phyloP scores from a whole-genome alignment of 2,888 invertebrate species.

The Drosophila suboccidentalis region DNA sequence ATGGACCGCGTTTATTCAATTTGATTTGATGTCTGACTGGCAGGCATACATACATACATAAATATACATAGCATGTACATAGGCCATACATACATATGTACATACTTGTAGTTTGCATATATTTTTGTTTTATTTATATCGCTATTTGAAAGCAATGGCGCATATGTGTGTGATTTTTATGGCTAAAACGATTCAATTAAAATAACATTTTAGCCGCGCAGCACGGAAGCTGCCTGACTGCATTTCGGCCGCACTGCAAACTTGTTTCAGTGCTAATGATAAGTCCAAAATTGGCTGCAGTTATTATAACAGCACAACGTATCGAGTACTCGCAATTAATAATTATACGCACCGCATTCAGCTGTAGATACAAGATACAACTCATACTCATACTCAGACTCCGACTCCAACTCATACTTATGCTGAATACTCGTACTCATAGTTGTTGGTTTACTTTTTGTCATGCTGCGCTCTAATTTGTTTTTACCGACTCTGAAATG shows the following conservation, averaged over 20 bases:
- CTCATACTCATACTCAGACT: conserved; percentile 9
- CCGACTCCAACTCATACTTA: neutral
- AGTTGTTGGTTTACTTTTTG: conserved; percentile 58
- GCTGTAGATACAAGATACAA: conserved; percentile 16
- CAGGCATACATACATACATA: conserved; percentile 30
- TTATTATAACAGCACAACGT: conserved; percentile 27
- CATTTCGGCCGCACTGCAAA: conserved; percentile 59
- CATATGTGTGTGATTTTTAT: conserved; percentile 49
- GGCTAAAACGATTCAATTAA: conserved; percentile 65
- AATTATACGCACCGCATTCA: conserved; percentile 66
- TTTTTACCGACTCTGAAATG: conserved; percentile 64
- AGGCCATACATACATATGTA: conserved; percentile 1
- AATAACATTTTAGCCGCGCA: conserved; percentile 57
- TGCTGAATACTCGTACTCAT: conserved; percentile 5
- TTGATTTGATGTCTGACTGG: conserved; percentile 75
- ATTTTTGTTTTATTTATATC: conserved; percentile 46
- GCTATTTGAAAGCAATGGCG: conserved; percentile 58
- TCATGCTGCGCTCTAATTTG: conserved; percentile 69
- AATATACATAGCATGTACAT: conserved; percentile 1
- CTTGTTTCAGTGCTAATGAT: conserved; percentile 55
- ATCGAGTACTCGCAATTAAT: conserved; percentile 63
- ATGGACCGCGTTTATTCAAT: conserved; percentile 78
- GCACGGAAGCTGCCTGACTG: conserved; percentile 77
- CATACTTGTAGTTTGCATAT: conserved; percentile 47
- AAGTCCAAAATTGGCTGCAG: conserved; percentile 56